Evolutionary conservation across 2,888 invertebrate species (phyloP).

Genomic region (Drosophila emarginata): DNA sequence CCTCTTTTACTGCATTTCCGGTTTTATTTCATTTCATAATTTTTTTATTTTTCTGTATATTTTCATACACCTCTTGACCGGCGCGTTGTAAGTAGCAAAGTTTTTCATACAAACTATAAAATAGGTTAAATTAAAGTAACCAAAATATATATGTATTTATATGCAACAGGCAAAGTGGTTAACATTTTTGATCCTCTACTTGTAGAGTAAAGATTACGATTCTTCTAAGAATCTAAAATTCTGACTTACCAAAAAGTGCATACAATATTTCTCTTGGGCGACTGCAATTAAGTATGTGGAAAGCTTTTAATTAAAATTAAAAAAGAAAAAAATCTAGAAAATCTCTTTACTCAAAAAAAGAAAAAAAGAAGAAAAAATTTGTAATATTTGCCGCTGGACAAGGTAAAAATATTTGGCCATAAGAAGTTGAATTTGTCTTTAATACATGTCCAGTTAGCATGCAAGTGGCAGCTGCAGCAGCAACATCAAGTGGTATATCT

Average conservation of each 20-base stretch:
- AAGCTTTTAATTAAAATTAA: neutral
- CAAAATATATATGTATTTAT: neutral
- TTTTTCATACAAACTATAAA: neutral
- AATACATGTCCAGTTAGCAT: constrained; percentile 68
- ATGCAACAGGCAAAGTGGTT: no score
- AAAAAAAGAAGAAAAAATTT: neutral
- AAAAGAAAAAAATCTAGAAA: neutral
- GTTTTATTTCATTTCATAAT: constrained; percentile 5
- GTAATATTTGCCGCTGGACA: neutral
- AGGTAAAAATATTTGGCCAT: constrained; percentile 2
- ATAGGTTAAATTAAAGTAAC: neutral
- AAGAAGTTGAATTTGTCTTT: constrained; percentile 57
- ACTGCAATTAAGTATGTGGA: neutral
- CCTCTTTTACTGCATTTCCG: neutral
- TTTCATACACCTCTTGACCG: neutral
- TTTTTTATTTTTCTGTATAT: neutral
- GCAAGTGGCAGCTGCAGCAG: constrained; percentile 18
- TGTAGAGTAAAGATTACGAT: no score
- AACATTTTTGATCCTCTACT: no score
- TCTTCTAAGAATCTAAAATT: no score
- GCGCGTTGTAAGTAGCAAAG: neutral
- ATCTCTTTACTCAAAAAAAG: no score
- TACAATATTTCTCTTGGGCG: neutral
- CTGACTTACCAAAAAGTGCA: no score
- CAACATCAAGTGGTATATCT: neutral